A percentile compares a stretch with the other conserved stretches of the same genome.
These are phyloP conservation scores for Gobionotothen gibberifrons DNA, from an alignment of 2,797 vertebrate genomes.

Conservation along the genomic window DNA sequence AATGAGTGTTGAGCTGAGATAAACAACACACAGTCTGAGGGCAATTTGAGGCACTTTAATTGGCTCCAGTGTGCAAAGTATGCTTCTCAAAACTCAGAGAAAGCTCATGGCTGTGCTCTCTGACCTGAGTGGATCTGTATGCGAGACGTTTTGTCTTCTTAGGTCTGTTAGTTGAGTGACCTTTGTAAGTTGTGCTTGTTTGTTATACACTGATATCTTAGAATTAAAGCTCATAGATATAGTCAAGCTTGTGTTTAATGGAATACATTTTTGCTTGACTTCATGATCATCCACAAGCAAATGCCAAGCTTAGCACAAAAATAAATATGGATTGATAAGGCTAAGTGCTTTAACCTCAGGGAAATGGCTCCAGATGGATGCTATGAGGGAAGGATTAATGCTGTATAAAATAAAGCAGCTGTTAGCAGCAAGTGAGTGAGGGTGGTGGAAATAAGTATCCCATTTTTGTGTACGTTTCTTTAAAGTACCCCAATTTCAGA, in stretches of 20 bases:
- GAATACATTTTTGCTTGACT: background rate
- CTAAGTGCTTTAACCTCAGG: background rate
- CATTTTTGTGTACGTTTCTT: too few relatives aligned
- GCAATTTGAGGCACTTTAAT: conserved; percentile 52
- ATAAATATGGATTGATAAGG: background rate
- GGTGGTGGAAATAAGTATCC: too few relatives aligned
- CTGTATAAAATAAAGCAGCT: background rate
- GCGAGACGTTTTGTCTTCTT: background rate
- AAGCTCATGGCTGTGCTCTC: conserved; percentile 13
- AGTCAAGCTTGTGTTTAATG: background rate
- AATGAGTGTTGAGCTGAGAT: conserved; percentile 15
- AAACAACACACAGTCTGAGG: conserved; percentile 48
- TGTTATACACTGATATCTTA: background rate
- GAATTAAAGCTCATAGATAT: background rate
- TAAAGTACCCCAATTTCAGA: too few relatives aligned
- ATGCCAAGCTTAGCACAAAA: background rate
- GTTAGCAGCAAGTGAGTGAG: too few relatives aligned
- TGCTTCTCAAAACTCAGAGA: conserved; percentile 1
- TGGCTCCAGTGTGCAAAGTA: conserved; percentile 51
- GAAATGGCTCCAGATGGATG: background rate
- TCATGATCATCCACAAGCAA: background rate
- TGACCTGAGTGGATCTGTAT: conserved; percentile 25
- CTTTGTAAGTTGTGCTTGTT: conserved; percentile 9
- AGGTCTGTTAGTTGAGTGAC: background rate
- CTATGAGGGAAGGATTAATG: background rate